Conservation (phyloP, 2,113 vertebrate species). For the Pelodiscus sinensis region DNA sequence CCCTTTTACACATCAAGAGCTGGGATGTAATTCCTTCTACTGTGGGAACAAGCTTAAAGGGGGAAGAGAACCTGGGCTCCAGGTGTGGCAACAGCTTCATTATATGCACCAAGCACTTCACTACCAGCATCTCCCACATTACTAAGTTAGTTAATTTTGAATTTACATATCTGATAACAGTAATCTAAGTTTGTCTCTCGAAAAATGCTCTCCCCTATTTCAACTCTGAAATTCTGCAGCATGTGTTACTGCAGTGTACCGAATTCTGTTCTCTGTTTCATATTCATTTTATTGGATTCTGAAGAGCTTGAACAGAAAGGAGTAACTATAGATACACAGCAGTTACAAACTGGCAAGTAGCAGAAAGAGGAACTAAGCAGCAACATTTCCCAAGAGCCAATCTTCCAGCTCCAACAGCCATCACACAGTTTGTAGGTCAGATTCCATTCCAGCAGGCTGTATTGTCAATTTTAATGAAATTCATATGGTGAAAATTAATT, state of each 20-base stretch:
- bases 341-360: background rate
- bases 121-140: background rate
- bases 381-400: background rate
- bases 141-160: no score
- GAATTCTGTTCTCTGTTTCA: background rate
- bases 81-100: background rate
- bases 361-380: background rate
- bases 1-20: no score
- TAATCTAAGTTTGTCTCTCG: background rate
- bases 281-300: background rate
- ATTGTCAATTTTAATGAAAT: background rate
- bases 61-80: background rate
- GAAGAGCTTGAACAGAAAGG: background rate
- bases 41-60: background rate
- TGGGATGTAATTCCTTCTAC: background rate
- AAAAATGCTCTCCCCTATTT: background rate
- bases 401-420: background rate
- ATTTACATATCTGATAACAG: no score
- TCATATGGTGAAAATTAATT: constrained; percentile 7
- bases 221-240: background rate
- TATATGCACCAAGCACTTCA: background rate
- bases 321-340: background rate
- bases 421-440: background rate
- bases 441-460: background rate
- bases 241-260: background rate